Conservation (phyloP, 1,140 invertebrate species). For the Manduca sexta region DNA sequence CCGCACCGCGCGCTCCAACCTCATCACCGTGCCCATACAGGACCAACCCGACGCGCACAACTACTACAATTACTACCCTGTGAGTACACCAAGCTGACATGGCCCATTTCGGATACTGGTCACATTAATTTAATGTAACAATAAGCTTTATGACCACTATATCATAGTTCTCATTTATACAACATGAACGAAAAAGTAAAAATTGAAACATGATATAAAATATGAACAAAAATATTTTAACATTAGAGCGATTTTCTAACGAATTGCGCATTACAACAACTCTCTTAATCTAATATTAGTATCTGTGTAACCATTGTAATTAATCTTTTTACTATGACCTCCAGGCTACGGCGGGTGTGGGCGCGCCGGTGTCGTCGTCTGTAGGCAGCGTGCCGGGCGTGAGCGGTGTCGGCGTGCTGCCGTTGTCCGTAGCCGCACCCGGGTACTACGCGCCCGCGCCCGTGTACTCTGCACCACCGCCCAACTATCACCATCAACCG, state of each 20-base stretch:
- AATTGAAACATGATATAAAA: too few relatives aligned
- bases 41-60: constrained; percentile 70
- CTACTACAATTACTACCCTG: constrained; percentile 73
- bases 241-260: too few relatives aligned
- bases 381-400: constrained; percentile 12
- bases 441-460: constrained; percentile 35
- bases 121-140: neutral
- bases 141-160: neutral
- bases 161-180: too few relatives aligned
- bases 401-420: constrained; percentile 12
- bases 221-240: too few relatives aligned
- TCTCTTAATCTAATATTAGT: too few relatives aligned
- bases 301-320: too few relatives aligned
- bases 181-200: too few relatives aligned
- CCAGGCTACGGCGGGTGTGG: constrained; percentile 25
- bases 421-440: constrained; percentile 50
- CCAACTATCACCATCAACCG: constrained; percentile 32
- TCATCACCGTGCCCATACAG: constrained; percentile 84
- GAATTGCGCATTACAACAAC: too few relatives aligned
- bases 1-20: constrained; percentile 74
- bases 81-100: constrained; percentile 11
- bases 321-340: neutral
- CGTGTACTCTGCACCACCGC: neutral
- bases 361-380: constrained; percentile 16
- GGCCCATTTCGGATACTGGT: neutral